phyloP scores from a whole-genome alignment of 2,113 vertebrate genomes.

The Gallinago media region DNA sequence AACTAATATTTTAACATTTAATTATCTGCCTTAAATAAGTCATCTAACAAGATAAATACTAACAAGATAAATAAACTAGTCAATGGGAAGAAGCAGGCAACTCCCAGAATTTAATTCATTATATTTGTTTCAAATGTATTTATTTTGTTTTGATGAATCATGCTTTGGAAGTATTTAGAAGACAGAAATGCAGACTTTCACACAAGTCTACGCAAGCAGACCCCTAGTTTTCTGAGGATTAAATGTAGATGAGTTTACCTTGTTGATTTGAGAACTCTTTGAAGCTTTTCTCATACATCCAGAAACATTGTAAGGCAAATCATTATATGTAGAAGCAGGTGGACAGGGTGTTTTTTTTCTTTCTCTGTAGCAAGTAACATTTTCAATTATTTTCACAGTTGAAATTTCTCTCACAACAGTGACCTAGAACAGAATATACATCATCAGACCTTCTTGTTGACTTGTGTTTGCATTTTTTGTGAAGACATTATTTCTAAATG shows the following conservation, averaged over 20 bases:
- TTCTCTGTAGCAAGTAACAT: background rate
- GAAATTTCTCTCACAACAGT: background rate
- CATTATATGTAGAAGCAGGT: background rate
- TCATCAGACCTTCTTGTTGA: background rate
- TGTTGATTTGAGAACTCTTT: background rate
- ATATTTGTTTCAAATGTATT: background rate
- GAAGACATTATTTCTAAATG: background rate
- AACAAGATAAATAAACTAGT: background rate
- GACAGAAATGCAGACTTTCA: background rate
- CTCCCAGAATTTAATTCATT: background rate
- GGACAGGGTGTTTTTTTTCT: background rate
- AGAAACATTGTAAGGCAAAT: background rate
- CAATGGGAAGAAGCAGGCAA: background rate
- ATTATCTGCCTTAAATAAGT: background rate
- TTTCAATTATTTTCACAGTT: background rate
- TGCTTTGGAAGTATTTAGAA: background rate
- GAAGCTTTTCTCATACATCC: background rate
- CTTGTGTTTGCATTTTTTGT: background rate
- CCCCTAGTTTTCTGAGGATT: rapidly evolving
- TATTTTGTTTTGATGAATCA: background rate
- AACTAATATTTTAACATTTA: background rate
- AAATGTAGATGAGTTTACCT: background rate
- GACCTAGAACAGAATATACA: background rate
- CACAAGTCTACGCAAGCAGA: background rate
- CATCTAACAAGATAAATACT: background rate